Base-by-base conservation (phyloP, 2,888 invertebrate species). In the Macaria notata region DNA sequence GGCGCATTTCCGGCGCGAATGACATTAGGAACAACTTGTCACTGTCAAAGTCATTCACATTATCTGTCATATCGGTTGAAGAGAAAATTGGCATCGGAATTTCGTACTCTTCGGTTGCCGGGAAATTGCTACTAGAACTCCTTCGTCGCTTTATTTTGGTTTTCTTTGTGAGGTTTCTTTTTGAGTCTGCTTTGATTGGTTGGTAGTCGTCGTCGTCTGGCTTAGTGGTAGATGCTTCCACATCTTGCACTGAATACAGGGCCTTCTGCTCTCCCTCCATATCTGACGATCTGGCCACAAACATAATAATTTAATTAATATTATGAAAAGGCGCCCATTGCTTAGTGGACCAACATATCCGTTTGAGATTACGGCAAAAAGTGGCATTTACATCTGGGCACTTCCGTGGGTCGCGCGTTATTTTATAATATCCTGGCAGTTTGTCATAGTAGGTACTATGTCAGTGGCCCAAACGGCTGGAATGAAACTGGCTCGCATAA, bases 1-100 rank as follows among this genome's bases (percentile, higher is more conserved):
- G 86, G 51, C 81, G 78, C 81, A 91, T 84, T 71, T 91, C 90
- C 6, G 89, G 89, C 30, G 88, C 69, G 59, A 90, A 90, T 0
- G 90, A 90, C 33, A 90, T 65, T 1, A 91, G 72, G 53, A 90
- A 91, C 58, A 88, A 61, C 39, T 71, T 82, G 47, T 90, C 90
- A 56, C 82, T 83, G 59, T 91, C 89, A 3, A 67, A 64, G 4
- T 87, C 86, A 9, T 19, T 19, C 19, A 19, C 2, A 19, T 36
- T 63, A 29, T 84, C 81, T 0, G 76, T 51, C 6, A 81, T 61
- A 48, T 86, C 86, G 3, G 58, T 9, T 2, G 46, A 47, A 31
- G 45, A 56, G 33, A 53, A 57, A 29, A 82, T 64, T 0, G 85
- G 79, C 62, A 83, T 69, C 0, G 83, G 79, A 78, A 87, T 83